phyloP scores from a whole-genome alignment of 2,113 vertebrate genomes.

The Pithys albifrons region DNA sequence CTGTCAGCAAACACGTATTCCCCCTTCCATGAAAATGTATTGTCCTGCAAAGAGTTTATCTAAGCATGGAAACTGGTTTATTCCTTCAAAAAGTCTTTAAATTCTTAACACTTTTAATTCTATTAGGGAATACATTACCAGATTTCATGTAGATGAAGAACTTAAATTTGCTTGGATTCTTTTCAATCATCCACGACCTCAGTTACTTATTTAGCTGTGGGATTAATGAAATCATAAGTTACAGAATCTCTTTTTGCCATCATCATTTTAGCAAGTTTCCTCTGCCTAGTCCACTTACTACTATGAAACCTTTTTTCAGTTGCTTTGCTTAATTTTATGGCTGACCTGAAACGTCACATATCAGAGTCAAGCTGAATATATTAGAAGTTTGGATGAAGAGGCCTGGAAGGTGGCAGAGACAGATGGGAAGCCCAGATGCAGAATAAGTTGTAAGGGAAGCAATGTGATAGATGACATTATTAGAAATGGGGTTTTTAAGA shows the following conservation, averaged over 20 bases:
- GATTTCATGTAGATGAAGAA: background rate
- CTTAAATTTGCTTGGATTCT: background rate
- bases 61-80: background rate
- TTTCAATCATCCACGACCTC: background rate
- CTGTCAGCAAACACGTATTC: background rate
- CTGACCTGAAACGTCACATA: background rate
- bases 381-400: background rate
- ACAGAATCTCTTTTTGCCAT: background rate
- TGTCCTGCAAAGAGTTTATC: background rate
- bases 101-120: background rate
- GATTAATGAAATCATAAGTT: background rate
- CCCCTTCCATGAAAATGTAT: background rate
- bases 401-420: background rate
- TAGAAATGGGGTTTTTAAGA: background rate
- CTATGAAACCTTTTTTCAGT: background rate
- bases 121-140: background rate
- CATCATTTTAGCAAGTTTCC: background rate
- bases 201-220: background rate
- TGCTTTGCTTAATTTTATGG: background rate
- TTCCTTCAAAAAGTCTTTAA: background rate
- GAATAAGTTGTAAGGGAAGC: background rate
- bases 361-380: background rate
- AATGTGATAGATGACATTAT: background rate
- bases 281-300: background rate
- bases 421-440: background rate